These are phyloP conservation scores for Drosophila testacea DNA, from an alignment of 2,888 invertebrate genomes.

Conservation along the genomic window DNA sequence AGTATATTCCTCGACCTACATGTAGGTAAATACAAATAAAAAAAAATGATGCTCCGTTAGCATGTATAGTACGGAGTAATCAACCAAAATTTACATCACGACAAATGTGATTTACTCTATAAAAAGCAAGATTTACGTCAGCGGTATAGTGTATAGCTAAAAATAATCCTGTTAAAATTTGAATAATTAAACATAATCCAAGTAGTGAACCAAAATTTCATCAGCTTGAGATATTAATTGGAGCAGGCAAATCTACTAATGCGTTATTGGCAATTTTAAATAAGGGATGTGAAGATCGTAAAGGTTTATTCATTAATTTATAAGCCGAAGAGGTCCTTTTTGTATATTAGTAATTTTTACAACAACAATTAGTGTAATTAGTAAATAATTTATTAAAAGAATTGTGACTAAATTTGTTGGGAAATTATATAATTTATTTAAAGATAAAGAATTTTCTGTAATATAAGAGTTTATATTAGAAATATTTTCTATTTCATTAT, in stretches of 20 bases:
- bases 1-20: conserved; percentile 89
- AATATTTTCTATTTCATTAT: conserved; percentile 83
- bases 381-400: conserved; percentile 87
- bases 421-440: conserved; percentile 87
- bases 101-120: conserved; percentile 89
- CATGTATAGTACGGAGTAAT: conserved; percentile 88
- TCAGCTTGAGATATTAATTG: conserved; percentile 87
- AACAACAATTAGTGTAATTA: conserved; percentile 87
- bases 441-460: conserved; percentile 84
- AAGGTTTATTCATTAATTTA: conserved; percentile 86
- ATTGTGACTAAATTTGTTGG: conserved; percentile 86
- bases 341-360: conserved; percentile 87
- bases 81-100: conserved; percentile 90
- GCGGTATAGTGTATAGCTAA: conserved; percentile 90
- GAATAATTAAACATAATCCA: conserved; percentile 88
- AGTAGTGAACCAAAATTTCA: conserved; percentile 90
- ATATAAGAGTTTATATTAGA: conserved; percentile 62
- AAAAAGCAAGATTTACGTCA: conserved; percentile 88
- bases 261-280: conserved; percentile 87
- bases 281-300: conserved; percentile 86
- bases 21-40: conserved; percentile 90
- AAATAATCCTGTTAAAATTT: conserved; percentile 90
- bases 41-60: conserved; percentile 90
- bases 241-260: conserved; percentile 87
- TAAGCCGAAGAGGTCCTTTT: conserved; percentile 86